These are phyloP conservation scores for Boulengeromyrus knoepffleri DNA, from an alignment of 2,113 vertebrate genomes.

Conservation along the genomic window DNA sequence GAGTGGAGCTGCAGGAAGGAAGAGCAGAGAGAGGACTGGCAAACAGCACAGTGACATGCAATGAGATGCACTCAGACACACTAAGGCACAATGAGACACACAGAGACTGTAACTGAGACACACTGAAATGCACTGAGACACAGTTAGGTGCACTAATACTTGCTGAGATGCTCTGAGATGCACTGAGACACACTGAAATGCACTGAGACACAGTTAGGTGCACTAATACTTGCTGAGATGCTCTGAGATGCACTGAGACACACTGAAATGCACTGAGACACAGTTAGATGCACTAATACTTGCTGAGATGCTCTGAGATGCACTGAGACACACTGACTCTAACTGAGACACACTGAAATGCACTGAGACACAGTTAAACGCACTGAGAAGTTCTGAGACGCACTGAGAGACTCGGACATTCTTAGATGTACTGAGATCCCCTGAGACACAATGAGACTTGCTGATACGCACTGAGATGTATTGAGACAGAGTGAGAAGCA, in stretches of 20 bases:
- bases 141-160: neutral
- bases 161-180: too few species aligned
- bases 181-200: too few species aligned
- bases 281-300: too few species aligned
- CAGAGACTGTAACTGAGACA: neutral
- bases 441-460: too few species aligned
- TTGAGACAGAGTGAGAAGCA: neutral
- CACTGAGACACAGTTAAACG: neutral
- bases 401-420: neutral
- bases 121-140: neutral
- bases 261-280: too few species aligned
- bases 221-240: too few species aligned
- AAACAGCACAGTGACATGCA: neutral
- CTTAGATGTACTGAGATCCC: neutral
- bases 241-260: too few species aligned
- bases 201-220: too few species aligned
- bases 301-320: neutral
- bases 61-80: neutral
- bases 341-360: neutral
- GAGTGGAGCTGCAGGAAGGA: neutral
- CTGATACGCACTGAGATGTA: neutral
- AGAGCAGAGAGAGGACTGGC: neutral
- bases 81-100: neutral
- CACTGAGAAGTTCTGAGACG: neutral
- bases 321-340: neutral